Evolutionary conservation across 2,113 vertebrate species (phyloP), one percentile per base, ranked within the genome.

Genomic region (Hydrolagus affinis): DNA sequence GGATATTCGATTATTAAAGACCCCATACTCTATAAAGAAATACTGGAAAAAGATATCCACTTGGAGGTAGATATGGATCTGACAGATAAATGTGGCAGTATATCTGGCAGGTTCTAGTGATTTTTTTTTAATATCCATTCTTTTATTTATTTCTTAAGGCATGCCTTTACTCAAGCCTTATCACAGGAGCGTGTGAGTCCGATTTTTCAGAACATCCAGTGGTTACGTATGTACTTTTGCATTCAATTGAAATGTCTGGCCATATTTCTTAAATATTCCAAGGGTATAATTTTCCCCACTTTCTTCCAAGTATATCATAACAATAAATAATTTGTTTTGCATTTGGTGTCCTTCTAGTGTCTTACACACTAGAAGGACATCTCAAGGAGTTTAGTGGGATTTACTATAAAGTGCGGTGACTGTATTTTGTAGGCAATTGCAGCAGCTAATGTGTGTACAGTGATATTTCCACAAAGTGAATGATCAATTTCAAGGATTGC

Each of bases 151-250:
- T 59, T 32, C 56, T 12, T 32, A 72, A 86, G 85, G 62, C 62
- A 68, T 86, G 74, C 64, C 74, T 72, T 23, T 25, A 30, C 14
- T 83, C 85, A 17, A 86, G 74, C 56, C 19, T 62, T 64, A 56
- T 86, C 32, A 86, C 85, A 69, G 85, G 85, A 75, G 85, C 85
- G 17, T 86, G 74, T 44, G 56, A 75, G 64, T 15, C 71, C 17
- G 85, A 86, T 66, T 86, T 25, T 32, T 30, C 70, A 56, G 83
- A 83, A 11, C 85, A 86, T 68, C 74, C 85, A 62, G 23, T 86
- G 14, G 62, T 86, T 23, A 86, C n/a, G 85, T 86, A 73, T 60
- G 85, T 85, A n/a, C 85, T 85, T 78, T 78, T 17, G 3, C 75
- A 59, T 77, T 11, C 56, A 6, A 14, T 4, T 60, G 77, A 28